Percentiles rank a stretch among this genome's conserved stretches.
Evolutionary conservation across 2,888 invertebrate genomes (phyloP).

Genomic region (Apodemia mormo): DNA sequence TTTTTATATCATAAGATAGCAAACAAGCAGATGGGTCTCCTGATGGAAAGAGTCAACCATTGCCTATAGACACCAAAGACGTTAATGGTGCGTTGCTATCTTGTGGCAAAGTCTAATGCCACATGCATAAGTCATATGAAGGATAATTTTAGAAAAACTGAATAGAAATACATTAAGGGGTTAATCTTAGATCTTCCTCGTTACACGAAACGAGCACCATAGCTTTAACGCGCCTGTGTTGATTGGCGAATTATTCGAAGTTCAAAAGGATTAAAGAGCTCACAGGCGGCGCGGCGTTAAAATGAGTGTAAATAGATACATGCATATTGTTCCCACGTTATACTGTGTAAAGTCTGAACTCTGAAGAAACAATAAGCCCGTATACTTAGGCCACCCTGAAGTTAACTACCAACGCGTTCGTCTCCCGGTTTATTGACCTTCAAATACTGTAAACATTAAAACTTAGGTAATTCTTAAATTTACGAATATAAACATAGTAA

Average conservation of each 20-base stretch:
- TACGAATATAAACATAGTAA: no score
- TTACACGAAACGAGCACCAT: no score
- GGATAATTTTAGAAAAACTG: no score
- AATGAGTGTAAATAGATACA: constrained; percentile 35
- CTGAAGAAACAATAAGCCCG: constrained; percentile 70
- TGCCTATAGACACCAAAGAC: no score
- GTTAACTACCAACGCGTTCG: constrained; percentile 43
- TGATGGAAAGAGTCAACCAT: no score
- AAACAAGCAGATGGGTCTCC: no score
- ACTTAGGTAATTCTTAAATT: constrained; percentile 4
- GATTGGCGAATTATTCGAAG: constrained; percentile 4
- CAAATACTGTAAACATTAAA: constrained; percentile 23
- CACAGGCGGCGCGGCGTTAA: constrained; percentile 28
- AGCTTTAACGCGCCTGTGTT: background rate
- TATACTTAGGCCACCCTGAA: constrained; percentile 70
- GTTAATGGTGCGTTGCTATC: no score
- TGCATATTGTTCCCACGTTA: constrained; percentile 62
- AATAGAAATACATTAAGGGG: no score
- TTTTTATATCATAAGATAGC: no score
- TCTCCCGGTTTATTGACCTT: constrained; percentile 54
- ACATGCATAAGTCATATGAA: no score
- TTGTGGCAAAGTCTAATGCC: no score
- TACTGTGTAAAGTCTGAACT: constrained; percentile 41
- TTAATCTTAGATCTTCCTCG: no score
- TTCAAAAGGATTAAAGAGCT: constrained; percentile 22